Conservation (phyloP, 2,888 invertebrate species). For the Drosophila dives region DNA sequence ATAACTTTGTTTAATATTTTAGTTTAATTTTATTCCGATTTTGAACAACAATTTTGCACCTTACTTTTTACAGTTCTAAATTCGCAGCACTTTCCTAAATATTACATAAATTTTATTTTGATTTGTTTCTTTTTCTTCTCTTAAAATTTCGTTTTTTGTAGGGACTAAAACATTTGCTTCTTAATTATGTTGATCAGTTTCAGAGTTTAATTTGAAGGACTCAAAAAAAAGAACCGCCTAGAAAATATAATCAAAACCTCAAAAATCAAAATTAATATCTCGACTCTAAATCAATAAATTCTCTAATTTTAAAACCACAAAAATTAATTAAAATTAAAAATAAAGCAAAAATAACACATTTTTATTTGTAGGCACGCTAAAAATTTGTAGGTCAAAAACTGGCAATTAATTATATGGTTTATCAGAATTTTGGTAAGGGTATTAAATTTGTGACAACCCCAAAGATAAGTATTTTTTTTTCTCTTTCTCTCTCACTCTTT, state of each 20-base stretch:
- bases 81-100: background rate
- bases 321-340: background rate
- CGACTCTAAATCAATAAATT: background rate
- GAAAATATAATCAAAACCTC: background rate
- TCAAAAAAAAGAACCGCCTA: background rate
- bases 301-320: background rate
- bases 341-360: background rate
- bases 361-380: background rate
- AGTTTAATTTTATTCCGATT: background rate
- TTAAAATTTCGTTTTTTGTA: background rate
- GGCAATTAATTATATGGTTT: background rate
- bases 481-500: background rate
- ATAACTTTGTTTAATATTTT: background rate
- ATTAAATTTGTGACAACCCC: background rate
- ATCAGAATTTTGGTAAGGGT: background rate
- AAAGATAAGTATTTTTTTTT: background rate
- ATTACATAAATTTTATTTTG: background rate
- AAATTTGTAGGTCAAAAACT: background rate
- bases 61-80: background rate
- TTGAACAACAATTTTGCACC: background rate
- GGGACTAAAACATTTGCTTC: background rate
- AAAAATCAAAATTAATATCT: background rate
- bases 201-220: background rate
- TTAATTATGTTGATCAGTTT: background rate
- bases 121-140: background rate